phyloP scores from a whole-genome alignment of 64 coral and sea anemone species.

The Pocillopora damicornis region DNA sequence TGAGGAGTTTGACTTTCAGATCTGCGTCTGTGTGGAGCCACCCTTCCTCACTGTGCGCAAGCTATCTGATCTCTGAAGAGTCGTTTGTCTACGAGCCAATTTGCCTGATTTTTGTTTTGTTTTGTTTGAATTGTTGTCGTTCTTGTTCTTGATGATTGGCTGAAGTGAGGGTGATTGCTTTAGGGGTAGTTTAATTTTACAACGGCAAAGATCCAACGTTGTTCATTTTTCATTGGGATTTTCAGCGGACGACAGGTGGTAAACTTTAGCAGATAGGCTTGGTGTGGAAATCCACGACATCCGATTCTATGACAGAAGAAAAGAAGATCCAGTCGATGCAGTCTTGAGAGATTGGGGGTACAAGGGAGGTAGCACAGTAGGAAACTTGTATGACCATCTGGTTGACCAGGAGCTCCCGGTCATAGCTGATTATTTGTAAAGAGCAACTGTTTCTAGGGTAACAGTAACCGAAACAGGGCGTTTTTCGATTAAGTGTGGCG shows the following conservation, averaged over 20 bases:
- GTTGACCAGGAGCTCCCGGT: slow-evolving; percentile 25
- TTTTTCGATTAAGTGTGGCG: too few relatives aligned
- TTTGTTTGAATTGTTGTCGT: too few relatives aligned
- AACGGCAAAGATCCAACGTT: neutral
- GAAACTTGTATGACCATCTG: slow-evolving; percentile 57
- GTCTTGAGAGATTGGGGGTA: slow-evolving; percentile 65
- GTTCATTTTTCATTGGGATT: neutral
- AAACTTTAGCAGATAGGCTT: slow-evolving; percentile 28
- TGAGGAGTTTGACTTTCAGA: too few relatives aligned
- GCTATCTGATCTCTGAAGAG: too few relatives aligned
- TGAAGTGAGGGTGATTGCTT: too few relatives aligned
- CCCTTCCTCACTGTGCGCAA: too few relatives aligned
- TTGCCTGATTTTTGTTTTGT: too few relatives aligned
- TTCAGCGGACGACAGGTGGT: slow-evolving; percentile 62
- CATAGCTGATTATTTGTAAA: slow-evolving; percentile 58
- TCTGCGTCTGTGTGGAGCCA: too few relatives aligned
- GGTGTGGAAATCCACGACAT: slow-evolving; percentile 23
- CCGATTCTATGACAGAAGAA: slow-evolving; percentile 19
- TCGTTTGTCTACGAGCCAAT: too few relatives aligned
- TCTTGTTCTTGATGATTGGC: too few relatives aligned
- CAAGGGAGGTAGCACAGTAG: slow-evolving; percentile 49
- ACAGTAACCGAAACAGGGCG: neutral
- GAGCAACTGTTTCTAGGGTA: neutral
- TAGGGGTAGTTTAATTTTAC: too few relatives aligned
- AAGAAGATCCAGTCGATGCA: slow-evolving; percentile 60